These are phyloP conservation scores for Aramus guarauna DNA, from an alignment of 2,113 vertebrate species.

Conservation along the genomic window DNA sequence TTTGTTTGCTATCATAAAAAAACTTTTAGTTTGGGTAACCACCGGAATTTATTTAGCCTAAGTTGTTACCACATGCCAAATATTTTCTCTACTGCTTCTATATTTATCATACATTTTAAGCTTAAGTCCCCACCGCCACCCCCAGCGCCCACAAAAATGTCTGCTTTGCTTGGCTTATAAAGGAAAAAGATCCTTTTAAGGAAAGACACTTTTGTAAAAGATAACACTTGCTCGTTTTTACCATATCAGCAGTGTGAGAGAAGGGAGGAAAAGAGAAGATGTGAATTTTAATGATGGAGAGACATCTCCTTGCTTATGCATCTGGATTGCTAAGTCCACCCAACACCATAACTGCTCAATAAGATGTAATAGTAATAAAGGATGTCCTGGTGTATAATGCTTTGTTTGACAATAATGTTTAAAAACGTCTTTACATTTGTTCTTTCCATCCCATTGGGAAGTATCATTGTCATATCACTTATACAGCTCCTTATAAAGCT, in stretches of 20 bases:
- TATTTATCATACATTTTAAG: slow-evolving; percentile 44
- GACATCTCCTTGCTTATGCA: neutral
- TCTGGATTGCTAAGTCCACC: neutral
- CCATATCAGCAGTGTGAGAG: neutral
- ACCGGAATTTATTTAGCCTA: slow-evolving; percentile 37
- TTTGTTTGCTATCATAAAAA: neutral
- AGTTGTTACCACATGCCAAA: neutral
- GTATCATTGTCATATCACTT: neutral
- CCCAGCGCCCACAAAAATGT: slow-evolving; percentile 44
- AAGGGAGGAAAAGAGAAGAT: neutral
- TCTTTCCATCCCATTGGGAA: neutral
- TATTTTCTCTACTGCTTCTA: slow-evolving; percentile 36
- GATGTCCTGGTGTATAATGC: neutral
- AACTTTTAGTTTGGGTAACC: neutral
- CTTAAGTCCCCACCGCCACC: neutral
- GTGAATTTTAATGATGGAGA: neutral
- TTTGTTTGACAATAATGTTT: neutral
- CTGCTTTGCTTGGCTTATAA: neutral
- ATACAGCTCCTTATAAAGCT: neutral
- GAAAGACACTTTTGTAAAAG: neutral
- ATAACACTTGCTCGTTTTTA: neutral
- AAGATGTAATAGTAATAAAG: neutral
- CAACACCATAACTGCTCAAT: neutral
- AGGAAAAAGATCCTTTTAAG: neutral
- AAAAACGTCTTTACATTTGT: neutral